phyloP scores from a whole-genome alignment of 2,797 vertebrate species.

The Rhinella marina region DNA sequence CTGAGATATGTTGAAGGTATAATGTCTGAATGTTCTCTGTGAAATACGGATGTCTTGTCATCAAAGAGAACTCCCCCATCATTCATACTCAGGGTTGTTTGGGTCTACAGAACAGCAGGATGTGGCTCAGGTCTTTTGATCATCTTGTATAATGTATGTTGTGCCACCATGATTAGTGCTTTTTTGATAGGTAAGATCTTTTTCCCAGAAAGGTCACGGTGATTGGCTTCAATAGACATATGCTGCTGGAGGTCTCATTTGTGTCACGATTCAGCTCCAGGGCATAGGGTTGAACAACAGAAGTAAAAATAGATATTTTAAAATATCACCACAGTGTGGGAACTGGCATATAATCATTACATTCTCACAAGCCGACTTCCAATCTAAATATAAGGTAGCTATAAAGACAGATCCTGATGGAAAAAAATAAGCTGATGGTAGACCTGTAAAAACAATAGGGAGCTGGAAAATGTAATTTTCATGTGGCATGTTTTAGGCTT shows the following conservation, averaged over 20 bases:
- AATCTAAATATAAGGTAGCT: slow-evolving; percentile 40
- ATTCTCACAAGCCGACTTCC: slow-evolving; percentile 9
- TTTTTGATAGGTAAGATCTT: slow-evolving; percentile 11
- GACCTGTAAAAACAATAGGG: slow-evolving; percentile 16
- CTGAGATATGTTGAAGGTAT: slow-evolving; percentile 48
- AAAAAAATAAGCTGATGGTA: slow-evolving; percentile 18
- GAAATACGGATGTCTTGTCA: slow-evolving; percentile 43
- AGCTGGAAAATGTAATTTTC: slow-evolving; percentile 17
- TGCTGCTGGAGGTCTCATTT: slow-evolving; percentile 41
- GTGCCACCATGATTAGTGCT: not conserved
- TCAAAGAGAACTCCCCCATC: slow-evolving; percentile 43
- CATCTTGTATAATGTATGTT: slow-evolving; percentile 12
- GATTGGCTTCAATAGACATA: slow-evolving; percentile 23
- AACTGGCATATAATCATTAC: slow-evolving; percentile 36
- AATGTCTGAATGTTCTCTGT: slow-evolving; percentile 34
- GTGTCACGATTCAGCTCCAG: slow-evolving; percentile 35
- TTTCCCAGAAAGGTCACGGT: slow-evolving; percentile 25
- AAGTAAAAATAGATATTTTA: slow-evolving; percentile 50
- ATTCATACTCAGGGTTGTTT: slow-evolving; percentile 16
- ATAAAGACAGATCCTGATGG: slow-evolving; percentile 10
- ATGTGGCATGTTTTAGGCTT: not conserved
- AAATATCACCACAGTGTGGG: slow-evolving; percentile 48
- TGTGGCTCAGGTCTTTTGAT: slow-evolving; percentile 30
- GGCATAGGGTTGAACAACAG: slow-evolving; percentile 20
- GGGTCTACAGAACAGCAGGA: slow-evolving; percentile 1